A percentile compares a stretch with the other conserved stretches of the same genome.
phyloP scores from a whole-genome alignment of 53 echinoderm and acorn worm genomes.

The Temnopleurus reevesii region DNA sequence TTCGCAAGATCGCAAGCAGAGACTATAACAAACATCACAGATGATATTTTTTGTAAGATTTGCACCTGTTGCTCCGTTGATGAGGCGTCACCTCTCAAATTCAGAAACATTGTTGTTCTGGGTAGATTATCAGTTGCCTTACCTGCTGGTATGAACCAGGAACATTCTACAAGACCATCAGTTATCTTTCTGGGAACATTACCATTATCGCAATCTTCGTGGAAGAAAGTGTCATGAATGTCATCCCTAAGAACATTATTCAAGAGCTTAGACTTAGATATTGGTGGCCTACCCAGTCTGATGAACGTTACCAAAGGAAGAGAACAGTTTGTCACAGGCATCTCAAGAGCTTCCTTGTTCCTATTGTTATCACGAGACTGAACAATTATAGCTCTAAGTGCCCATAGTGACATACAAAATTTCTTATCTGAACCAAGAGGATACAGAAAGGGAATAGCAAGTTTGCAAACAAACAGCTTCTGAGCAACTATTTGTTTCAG shows the following conservation, averaged over 20 bases:
- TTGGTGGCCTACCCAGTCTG: background rate
- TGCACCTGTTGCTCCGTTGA: slow-evolving; percentile 28
- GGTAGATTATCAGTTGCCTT: background rate
- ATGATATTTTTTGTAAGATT: slow-evolving; percentile 45
- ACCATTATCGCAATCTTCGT: slow-evolving; percentile 52
- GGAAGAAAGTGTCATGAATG: slow-evolving; percentile 42
- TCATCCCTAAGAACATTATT: slow-evolving; percentile 49
- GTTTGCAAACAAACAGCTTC: slow-evolving; percentile 60
- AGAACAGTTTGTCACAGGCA: slow-evolving; percentile 11
- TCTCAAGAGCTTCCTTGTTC: background rate
- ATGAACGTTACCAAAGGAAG: slow-evolving; percentile 14
- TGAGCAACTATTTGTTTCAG: too few species aligned
- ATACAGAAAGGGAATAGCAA: slow-evolving; percentile 46
- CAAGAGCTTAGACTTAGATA: slow-evolving; percentile 41
- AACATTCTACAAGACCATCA: slow-evolving; percentile 51
- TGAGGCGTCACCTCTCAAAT: slow-evolving; percentile 36
- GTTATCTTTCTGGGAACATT: slow-evolving; percentile 1
- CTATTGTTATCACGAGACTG: too few species aligned
- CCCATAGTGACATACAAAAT: background rate
- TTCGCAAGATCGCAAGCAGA: slow-evolving; percentile 34
- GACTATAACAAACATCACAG: slow-evolving; percentile 43
- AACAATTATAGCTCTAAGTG: background rate
- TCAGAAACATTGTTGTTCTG: slow-evolving; percentile 47
- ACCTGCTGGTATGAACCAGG: slow-evolving; percentile 11
- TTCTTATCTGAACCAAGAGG: slow-evolving; percentile 38